Conservation (phyloP, 2,888 invertebrate genomes). For the Volucella inflata region DNA sequence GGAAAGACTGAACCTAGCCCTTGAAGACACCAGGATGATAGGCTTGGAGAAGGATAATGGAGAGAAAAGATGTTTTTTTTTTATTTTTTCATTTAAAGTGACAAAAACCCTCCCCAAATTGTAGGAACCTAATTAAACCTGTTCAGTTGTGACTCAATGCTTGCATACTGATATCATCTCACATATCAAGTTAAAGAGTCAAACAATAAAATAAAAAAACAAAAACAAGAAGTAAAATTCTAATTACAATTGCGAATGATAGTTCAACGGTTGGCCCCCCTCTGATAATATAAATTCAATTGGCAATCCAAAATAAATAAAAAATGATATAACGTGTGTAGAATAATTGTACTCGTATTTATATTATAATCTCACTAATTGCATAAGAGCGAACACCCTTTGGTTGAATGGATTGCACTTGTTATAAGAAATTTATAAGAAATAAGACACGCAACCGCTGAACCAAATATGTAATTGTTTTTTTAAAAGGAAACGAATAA, state of each 20-base stretch:
- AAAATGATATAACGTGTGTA: slow-evolving; percentile 53
- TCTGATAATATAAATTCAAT: slow-evolving; percentile 63
- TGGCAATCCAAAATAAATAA: slow-evolving; percentile 50
- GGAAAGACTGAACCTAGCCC: too few species aligned
- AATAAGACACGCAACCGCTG: slow-evolving; percentile 11
- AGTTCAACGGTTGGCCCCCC: slow-evolving; percentile 58
- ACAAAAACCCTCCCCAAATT: too few species aligned
- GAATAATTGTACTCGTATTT: slow-evolving; percentile 31
- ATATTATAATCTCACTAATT: slow-evolving; percentile 38
- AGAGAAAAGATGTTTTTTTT: too few species aligned
- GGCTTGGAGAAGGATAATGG: too few species aligned
- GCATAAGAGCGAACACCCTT: slow-evolving; percentile 60
- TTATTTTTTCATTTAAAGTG: too few species aligned
- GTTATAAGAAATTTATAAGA: slow-evolving; percentile 7
- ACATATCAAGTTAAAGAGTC: too few species aligned
- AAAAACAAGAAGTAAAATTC: slow-evolving; percentile 32
- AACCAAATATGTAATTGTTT: slow-evolving; percentile 16
- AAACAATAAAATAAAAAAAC: too few species aligned
- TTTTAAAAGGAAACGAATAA: slow-evolving; percentile 41
- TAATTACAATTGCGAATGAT: slow-evolving; percentile 9
- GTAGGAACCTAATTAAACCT: too few species aligned
- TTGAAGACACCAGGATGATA: too few species aligned
- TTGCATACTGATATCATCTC: too few species aligned
- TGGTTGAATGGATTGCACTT: slow-evolving; percentile 27
- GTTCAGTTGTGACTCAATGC: too few species aligned